Base-by-base conservation (phyloP, 2,888 invertebrate genomes). In the Stenichneumon culpator region DNA sequence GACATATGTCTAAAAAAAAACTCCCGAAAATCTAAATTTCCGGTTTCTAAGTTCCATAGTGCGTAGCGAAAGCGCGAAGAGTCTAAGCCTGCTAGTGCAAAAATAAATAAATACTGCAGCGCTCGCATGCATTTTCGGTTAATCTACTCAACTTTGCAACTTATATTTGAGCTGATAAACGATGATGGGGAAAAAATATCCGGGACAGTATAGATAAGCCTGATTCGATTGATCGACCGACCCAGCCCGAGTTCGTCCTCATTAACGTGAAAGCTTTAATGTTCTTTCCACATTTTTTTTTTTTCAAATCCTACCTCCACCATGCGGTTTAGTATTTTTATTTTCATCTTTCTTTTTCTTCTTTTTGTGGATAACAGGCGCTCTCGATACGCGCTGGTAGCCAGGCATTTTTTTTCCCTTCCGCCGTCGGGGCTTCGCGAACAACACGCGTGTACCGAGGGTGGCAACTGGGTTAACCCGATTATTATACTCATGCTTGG, bases 391-490 rank as follows among this genome's bases (percentile, higher is more conserved):
- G 54, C 47, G 32, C 83, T 14, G 47, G 68, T 68, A 60, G 73
- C 60, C 19, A 44, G 72, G 50, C 73, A 84, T 32, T 73, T 81
- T 57, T 47, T 78, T 88, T 82, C 81, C 86, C 84, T 9, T 57
- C 25, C 14, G 22, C 25, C 57, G 86, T 83, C 87, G 86, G 86
- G 88, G 87, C 89, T 87, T 88, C 86, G 78, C 87, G 74, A 84
- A 87, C 81, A 85, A 87, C 86, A 86, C 81, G 86, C 82, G 87
- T 83, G 80, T 70, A 63, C 77, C 78, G 80, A 82, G 74, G 82
- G 84, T 87, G 75, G 81, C 83, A 89, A 88, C 83, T 88, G 86
- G 88, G 88, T 89, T 89, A 89, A 90, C 87, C 87, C 86, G 87
- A 90, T 90, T 90, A 90, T 89, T 79, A 86, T 86, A 86, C 87